phyloP scores from a whole-genome alignment of 1,140 invertebrate genomes.

The Saccostrea echinata region DNA sequence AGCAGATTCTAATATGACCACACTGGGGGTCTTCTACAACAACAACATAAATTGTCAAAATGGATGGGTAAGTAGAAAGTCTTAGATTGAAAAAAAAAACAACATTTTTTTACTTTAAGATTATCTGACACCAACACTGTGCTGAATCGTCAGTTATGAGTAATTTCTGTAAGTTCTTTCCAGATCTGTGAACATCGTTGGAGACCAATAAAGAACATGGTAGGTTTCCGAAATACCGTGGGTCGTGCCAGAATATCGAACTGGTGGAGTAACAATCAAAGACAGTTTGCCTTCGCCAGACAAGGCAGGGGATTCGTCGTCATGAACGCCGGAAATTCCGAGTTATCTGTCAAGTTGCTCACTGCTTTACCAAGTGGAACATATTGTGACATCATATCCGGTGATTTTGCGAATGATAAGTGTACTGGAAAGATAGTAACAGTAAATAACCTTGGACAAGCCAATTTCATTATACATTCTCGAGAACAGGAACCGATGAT shows the following conservation, averaged over 20 bases:
- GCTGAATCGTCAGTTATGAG: too few relatives aligned
- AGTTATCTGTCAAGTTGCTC: slow-evolving; percentile 82
- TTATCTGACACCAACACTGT: too few relatives aligned
- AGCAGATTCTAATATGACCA: background rate
- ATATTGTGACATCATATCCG: slow-evolving; percentile 93
- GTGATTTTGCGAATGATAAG: slow-evolving; percentile 82
- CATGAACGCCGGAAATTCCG: slow-evolving; percentile 66
- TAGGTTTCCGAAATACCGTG: slow-evolving; percentile 70
- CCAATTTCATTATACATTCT: slow-evolving; percentile 13
- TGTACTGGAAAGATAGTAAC: slow-evolving; percentile 83
- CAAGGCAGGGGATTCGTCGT: slow-evolving; percentile 73
- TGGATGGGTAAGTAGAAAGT: slow-evolving; percentile 32
- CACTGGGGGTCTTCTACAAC: background rate
- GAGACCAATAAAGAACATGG: slow-evolving; percentile 89
- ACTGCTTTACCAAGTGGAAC: slow-evolving; percentile 88
- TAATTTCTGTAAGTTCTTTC: slow-evolving; percentile 40
- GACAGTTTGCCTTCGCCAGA: slow-evolving; percentile 74
- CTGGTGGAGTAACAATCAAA: slow-evolving; percentile 69
- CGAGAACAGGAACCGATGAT: slow-evolving; percentile 1
- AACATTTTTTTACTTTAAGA: too few relatives aligned
- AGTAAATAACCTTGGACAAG: slow-evolving; percentile 6
- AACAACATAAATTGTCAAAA: background rate
- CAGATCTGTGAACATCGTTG: slow-evolving; percentile 92
- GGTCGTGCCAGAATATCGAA: slow-evolving; percentile 65
- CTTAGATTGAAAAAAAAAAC: background rate